A percentile compares a stretch with the other conserved stretches of the same genome.
Conservation (phyloP, 2,888 invertebrate species). For the Blera fallax region DNA sequence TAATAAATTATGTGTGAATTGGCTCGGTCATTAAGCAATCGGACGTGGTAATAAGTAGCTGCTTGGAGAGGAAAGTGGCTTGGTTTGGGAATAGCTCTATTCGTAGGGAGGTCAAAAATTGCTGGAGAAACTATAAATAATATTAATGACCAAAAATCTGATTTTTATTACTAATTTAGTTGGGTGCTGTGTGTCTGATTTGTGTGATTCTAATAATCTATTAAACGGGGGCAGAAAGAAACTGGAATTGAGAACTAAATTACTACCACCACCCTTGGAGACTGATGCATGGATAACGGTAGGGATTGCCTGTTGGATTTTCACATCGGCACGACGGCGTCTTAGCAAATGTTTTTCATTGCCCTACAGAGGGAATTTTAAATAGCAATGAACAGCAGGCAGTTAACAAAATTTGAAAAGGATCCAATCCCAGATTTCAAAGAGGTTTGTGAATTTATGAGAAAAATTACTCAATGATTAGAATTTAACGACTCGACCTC, state of each 20-base stretch:
- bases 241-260: neutral
- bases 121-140: neutral
- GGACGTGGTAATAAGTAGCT: constrained; percentile 8
- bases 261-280: no score
- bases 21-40: constrained; percentile 23
- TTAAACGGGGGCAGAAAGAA: neutral
- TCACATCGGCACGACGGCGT: no score
- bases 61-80: neutral
- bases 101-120: neutral
- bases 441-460: no score
- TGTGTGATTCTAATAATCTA: neutral
- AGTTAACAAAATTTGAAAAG: no score
- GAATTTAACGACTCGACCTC: no score
- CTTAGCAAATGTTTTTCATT: no score
- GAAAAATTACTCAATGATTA: no score
- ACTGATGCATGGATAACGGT: no score
- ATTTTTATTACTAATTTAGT: neutral
- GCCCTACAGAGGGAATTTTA: no score
- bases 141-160: neutral
- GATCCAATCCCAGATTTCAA: no score
- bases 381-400: no score
- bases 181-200: neutral
- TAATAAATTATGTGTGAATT: constrained; percentile 41
- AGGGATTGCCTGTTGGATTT: no score
- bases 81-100: neutral